These are phyloP conservation scores for Nephotettix cincticeps DNA, from an alignment of 1,140 invertebrate genomes.

Conservation along the genomic window DNA sequence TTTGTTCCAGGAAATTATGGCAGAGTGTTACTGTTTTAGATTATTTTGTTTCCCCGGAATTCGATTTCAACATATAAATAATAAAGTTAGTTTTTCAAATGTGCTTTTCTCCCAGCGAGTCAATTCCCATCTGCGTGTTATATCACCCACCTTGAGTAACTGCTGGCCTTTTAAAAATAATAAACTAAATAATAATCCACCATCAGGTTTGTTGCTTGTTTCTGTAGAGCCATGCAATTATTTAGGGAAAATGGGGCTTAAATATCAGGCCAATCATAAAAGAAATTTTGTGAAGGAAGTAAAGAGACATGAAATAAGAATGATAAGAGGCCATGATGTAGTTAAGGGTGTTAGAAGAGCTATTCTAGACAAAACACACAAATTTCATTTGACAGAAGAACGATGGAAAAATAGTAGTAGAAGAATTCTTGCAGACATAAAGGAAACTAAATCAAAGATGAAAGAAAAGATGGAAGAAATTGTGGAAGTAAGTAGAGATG, in stretches of 20 bases:
- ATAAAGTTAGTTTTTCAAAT: too few relatives aligned
- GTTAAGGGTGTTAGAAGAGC: background rate
- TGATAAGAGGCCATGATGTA: background rate
- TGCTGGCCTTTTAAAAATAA: too few relatives aligned
- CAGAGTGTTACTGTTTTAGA: too few relatives aligned
- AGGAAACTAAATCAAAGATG: slow-evolving; percentile 60
- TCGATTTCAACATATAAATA: too few relatives aligned
- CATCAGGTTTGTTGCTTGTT: too few relatives aligned
- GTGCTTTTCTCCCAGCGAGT: too few relatives aligned
- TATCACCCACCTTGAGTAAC: too few relatives aligned
- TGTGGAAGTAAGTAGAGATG: slow-evolving; percentile 58
- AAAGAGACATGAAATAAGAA: background rate
- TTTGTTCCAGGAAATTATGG: too few relatives aligned
- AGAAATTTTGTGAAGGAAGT: background rate
- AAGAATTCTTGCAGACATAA: slow-evolving; percentile 62
- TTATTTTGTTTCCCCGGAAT: too few relatives aligned
- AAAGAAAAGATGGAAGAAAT: slow-evolving; percentile 65
- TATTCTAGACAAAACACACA: background rate
- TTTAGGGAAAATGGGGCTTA: background rate
- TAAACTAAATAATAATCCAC: too few relatives aligned
- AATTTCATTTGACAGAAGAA: slow-evolving; percentile 7
- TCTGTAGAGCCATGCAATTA: background rate
- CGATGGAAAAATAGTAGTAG: slow-evolving; percentile 46
- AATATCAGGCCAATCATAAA: background rate
- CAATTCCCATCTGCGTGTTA: too few relatives aligned